Evolutionary conservation across 2,797 vertebrate genomes (phyloP).

Genomic region (Danio kyathit): DNA sequence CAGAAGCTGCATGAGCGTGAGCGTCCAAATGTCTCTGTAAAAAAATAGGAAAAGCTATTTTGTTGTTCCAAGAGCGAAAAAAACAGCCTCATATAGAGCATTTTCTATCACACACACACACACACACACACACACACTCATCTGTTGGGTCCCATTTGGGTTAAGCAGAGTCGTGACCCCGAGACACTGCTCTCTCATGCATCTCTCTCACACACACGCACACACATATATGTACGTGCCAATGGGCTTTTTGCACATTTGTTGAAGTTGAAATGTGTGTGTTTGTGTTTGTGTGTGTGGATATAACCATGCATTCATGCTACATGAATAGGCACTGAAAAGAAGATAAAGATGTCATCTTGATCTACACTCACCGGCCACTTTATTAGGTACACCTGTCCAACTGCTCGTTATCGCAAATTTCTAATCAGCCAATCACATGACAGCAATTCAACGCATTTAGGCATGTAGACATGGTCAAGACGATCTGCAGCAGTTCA

Average conservation of each 20-base stretch:
- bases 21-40: not conserved
- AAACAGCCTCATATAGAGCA: not conserved
- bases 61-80: not conserved
- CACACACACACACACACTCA: too few relatives aligned
- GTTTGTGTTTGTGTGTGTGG: too few relatives aligned
- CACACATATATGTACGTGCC: not conserved
- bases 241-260: constrained; percentile 24
- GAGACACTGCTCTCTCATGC: not conserved
- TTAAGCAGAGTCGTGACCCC: constrained; percentile 16
- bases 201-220: constrained; percentile 10
- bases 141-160: not conserved
- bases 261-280: not conserved
- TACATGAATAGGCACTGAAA: not conserved
- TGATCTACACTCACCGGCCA: too few relatives aligned
- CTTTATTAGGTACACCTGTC: too few relatives aligned
- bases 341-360: too few relatives aligned
- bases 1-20: not conserved
- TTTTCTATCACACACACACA: too few relatives aligned
- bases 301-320: not conserved
- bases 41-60: not conserved
- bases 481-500: too few relatives aligned
- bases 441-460: too few relatives aligned
- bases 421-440: too few relatives aligned
- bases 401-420: too few relatives aligned
- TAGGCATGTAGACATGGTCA: too few relatives aligned